Conservation (phyloP, 1,140 invertebrate species). For the Bathynomus jamesi region DNA sequence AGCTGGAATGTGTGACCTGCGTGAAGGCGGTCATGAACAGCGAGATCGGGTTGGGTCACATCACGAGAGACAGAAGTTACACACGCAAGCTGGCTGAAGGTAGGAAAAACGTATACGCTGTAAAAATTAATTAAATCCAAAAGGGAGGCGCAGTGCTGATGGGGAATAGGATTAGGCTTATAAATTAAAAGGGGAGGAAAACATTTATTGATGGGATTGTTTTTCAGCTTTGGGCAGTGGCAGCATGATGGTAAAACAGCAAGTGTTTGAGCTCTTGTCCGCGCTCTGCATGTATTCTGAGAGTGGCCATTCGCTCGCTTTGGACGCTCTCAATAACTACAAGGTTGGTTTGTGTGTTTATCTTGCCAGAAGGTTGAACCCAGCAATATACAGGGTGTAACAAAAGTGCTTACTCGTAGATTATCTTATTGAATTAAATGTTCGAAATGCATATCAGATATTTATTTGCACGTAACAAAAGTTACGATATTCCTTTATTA, state of each 20-base stretch:
- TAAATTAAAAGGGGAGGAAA: too few species aligned
- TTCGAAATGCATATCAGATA: too few species aligned
- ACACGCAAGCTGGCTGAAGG: conserved; percentile 45
- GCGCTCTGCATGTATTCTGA: conserved; percentile 80
- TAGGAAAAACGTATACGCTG: conserved; percentile 36
- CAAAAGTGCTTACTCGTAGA: background rate
- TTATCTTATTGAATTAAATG: background rate
- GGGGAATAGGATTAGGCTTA: background rate
- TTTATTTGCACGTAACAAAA: too few species aligned
- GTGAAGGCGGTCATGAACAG: conserved; percentile 49
- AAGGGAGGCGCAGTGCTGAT: too few species aligned
- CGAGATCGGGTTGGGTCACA: conserved; percentile 46
- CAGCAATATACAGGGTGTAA: too few species aligned
- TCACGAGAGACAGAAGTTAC: conserved; percentile 45
- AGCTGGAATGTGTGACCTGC: conserved; percentile 47
- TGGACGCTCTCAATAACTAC: conserved; percentile 77
- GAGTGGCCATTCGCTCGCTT: conserved; percentile 70
- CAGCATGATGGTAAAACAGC: conserved; percentile 77
- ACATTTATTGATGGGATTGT: too few species aligned
- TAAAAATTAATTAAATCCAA: background rate
- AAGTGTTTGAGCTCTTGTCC: conserved; percentile 81
- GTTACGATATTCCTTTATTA: too few species aligned
- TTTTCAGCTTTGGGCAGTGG: conserved; percentile 64
- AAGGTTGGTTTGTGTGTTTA: conserved; percentile 68
- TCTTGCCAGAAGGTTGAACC: too few species aligned